Base-by-base conservation (phyloP, 2,888 invertebrate genomes). In the Alitta virens region DNA sequence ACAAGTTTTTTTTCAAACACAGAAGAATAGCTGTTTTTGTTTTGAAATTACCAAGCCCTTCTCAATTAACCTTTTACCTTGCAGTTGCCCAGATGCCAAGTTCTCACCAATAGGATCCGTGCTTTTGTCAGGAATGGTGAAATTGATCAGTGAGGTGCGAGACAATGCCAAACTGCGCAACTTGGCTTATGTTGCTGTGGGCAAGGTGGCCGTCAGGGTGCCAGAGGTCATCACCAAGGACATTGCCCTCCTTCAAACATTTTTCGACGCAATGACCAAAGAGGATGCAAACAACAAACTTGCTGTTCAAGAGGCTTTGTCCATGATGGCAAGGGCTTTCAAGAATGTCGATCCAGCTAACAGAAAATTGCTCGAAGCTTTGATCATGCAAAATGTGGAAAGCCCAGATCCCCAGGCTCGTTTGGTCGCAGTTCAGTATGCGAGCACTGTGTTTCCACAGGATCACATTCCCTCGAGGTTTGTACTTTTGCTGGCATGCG, bases 381-480 rank as follows among this genome's bases (percentile, higher is more conserved):
- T 90, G 71, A 82, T 89, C 21, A 86, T 90, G 77, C 85, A 89
- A 81, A 88, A 91, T 84, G 88, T 92, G 76, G 86, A 90, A 83
- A 87, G 88, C 80, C 72, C 71, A 21, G 89, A 92, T 72, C 85
- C 89, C 1, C 90, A 91, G 84, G 89, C 90, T 0, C 86, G 94
- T 63, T 90, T 91, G 82, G 89, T 91, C 43, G 91, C 92, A 2
- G 91, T 90, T 74, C 87, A 91, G 64, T 93, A 91, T 74, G 86
- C 92, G 0, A 88, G 90, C 2, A 87, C 87, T 7, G 90, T 94
- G 68, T 95, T 93, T 81, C 91, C 92, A 0, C 85, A 87, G 38
- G 87, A 90, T 74, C 91, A 92, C 79, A 88, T 91, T 0, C 90
- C 91, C 0, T 90, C 94, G 0, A 86, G 92, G 74, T 93, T 90